Evolutionary conservation across 2,888 invertebrate species (phyloP).

Genomic region (Leucozona laternaria): DNA sequence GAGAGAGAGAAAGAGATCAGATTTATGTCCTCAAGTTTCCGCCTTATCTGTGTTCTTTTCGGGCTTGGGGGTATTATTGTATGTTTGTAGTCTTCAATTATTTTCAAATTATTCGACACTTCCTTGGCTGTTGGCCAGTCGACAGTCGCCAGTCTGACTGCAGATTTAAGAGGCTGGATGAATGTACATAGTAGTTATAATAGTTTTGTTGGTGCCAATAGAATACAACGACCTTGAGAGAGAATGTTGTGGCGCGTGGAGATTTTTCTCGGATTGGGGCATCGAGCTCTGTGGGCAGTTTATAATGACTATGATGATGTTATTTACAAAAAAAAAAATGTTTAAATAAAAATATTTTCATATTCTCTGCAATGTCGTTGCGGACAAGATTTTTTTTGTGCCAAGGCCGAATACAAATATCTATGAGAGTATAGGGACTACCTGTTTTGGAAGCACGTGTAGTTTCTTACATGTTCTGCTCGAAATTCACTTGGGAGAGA

Average conservation of each 20-base stretch:
- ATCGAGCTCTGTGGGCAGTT: conserved; percentile 25
- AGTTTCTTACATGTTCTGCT: not conserved
- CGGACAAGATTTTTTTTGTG: not conserved
- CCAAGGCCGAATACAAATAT: conserved; percentile 6
- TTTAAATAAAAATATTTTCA: not conserved
- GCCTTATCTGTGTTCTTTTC: conserved; percentile 64
- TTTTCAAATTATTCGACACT: conserved; percentile 65
- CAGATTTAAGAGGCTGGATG: conserved; percentile 4
- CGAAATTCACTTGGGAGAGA: not conserved
- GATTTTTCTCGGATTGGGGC: conserved; percentile 3
- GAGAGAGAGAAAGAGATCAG: conserved; percentile 29
- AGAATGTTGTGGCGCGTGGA: conserved; percentile 36
- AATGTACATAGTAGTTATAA: not conserved
- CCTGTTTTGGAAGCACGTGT: conserved; percentile 22
- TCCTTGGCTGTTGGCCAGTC: conserved; percentile 63
- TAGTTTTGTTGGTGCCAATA: not conserved
- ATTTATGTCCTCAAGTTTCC: conserved; percentile 68
- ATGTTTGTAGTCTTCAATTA: conserved; percentile 50
- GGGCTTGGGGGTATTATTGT: conserved; percentile 24
- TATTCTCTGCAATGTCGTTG: conserved; percentile 14
- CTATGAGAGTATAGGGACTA: not conserved
- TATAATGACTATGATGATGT: conserved; percentile 12
- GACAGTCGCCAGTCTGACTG: conserved; percentile 47
- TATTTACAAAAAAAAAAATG: conserved; percentile 19
- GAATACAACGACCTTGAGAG: conserved; percentile 36